Evolutionary conservation across 1,140 invertebrate species (phyloP).

Genomic region (Bombus difficillimus): DNA sequence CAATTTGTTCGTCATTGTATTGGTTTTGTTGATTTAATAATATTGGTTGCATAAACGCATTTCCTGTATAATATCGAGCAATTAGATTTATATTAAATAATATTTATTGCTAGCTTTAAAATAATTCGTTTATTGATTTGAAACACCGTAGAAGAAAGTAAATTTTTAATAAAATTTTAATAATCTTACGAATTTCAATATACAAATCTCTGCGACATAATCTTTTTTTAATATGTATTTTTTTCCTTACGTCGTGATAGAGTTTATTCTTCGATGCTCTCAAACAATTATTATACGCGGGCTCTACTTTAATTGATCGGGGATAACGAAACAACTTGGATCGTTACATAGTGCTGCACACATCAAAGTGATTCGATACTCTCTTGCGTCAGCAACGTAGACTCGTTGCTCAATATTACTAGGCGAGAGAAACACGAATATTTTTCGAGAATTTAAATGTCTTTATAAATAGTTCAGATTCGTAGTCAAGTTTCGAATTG

Average conservation of each 20-base stretch:
- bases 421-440: neutral
- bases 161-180: no score
- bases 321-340: neutral
- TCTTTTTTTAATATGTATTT: neutral
- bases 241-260: neutral
- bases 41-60: neutral
- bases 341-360: neutral
- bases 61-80: neutral
- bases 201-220: neutral
- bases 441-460: neutral
- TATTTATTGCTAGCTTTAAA: no score
- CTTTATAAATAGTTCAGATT: no score
- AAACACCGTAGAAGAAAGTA: no score
- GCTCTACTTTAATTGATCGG: neutral
- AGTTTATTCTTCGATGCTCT: neutral
- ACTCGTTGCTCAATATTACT: constrained; percentile 1
- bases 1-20: neutral
- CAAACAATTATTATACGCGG: neutral
- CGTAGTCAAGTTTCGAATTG: neutral
- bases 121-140: no score
- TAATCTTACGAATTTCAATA: neutral
- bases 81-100: neutral
- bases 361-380: neutral
- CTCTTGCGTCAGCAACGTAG: neutral
- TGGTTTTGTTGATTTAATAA: no score